These are phyloP conservation scores for Morus bassanus DNA, from an alignment of 2,797 vertebrate genomes.

Conservation along the genomic window DNA sequence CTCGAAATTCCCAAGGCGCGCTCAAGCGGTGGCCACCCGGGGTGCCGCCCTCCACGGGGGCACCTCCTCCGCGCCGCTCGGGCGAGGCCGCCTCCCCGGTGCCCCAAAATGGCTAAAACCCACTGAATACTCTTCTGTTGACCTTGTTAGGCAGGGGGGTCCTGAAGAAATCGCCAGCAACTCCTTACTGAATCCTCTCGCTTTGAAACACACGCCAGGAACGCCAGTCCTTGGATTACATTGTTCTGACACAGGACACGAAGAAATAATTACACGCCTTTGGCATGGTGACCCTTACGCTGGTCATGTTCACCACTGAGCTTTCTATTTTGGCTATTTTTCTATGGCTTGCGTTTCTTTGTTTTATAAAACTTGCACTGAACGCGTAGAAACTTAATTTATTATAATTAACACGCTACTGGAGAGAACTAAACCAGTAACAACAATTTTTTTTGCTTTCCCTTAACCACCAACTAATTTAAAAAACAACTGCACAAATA, in stretches of 20 bases:
- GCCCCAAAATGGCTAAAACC: neutral
- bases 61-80: accelerated
- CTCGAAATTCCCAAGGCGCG: neutral
- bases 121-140: neutral
- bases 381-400: neutral
- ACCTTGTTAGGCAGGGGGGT: neutral
- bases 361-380: neutral
- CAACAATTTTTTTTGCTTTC: neutral
- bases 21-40: neutral
- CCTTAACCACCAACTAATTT: neutral
- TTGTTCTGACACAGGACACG: neutral
- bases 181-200: neutral
- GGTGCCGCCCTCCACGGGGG: neutral
- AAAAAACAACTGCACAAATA: neutral
- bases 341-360: neutral
- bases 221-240: neutral
- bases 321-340: neutral
- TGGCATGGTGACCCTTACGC: neutral
- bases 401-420: neutral
- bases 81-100: neutral
- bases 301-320: neutral
- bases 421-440: neutral
- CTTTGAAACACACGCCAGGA: neutral
- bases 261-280: neutral
- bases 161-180: neutral